Base-by-base conservation (phyloP, 1,140 invertebrate species). In the Drosophila kanapiae region DNA sequence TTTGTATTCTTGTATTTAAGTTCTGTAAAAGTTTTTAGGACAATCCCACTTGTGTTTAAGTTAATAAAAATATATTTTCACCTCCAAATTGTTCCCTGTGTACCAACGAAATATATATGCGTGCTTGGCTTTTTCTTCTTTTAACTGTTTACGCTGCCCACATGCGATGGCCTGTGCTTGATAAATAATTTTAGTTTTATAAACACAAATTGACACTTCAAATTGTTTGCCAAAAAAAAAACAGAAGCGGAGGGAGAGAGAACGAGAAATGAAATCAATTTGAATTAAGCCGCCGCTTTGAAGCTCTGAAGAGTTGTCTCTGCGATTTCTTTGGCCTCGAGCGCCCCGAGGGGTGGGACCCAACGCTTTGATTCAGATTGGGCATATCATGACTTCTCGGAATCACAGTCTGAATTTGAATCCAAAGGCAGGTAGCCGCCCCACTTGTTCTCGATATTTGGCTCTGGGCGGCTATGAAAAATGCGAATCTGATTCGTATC, bases 181-280 rank as follows among this genome's bases (percentile, higher is more conserved):
- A 91, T 90, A 91, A 91, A 90, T 86, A 82, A 82, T 77, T 81
- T 90, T 78, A 90, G 78, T 88, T 85, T 90, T 85, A 81, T 90
- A 90, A 90, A 91, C 86, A 91, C 82, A 91, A 90, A 90, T 82
- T 91, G 85, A 90, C 85, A 90, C 86, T 90, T 90, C 59, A 82
- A 90, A 90, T 80, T 80, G 78, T 85, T 87, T 88, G 85, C 80
- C 80, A 87, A 87, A 80, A 80, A 63, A 56, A 56, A 9, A 53
- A 16, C 16, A 23, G 6, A 53, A 47, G 33, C 23, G 13, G 53
- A 16, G 49, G 69, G 35, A 56, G 35, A 49, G 58, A 43, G 48
- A 45, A 69, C 14, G 64, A 47, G 37, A 68, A 71, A 45, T 68
- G 40, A 72, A 88, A 90, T 85, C 85, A 90, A 90, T 88, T 88